These are phyloP conservation scores for Bombus impatiens DNA, from an alignment of 1,140 invertebrate species.

Conservation along the genomic window DNA sequence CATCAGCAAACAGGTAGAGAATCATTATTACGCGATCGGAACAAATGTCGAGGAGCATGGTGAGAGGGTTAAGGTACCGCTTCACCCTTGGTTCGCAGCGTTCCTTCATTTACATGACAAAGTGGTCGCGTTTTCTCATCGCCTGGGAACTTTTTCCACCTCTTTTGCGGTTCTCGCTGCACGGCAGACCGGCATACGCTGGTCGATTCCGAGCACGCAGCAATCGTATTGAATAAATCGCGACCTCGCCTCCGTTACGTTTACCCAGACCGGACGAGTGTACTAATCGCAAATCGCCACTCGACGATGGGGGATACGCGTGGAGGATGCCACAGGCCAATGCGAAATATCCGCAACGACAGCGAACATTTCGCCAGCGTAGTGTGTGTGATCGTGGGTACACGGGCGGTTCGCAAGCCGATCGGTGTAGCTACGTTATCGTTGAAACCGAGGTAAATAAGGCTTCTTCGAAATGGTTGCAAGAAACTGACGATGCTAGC, in stretches of 20 bases:
- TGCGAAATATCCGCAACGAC: neutral
- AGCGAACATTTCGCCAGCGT: too few relatives aligned
- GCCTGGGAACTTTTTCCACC: conserved; percentile 15
- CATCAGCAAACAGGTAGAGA: neutral
- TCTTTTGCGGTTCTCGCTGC: too few relatives aligned
- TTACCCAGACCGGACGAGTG: conserved; percentile 39
- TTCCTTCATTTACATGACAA: conserved; percentile 22
- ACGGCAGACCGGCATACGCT: too few relatives aligned
- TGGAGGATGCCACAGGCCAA: neutral
- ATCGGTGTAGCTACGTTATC: too few relatives aligned
- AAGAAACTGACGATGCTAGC: too few relatives aligned
- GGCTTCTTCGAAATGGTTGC: too few relatives aligned
- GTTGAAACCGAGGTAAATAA: too few relatives aligned
- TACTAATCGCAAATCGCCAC: conserved; percentile 53
- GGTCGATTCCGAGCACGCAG: neutral
- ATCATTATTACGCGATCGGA: neutral
- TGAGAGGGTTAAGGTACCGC: neutral
- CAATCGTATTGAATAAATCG: neutral
- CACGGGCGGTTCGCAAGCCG: too few relatives aligned
- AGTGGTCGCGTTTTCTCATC: neutral
- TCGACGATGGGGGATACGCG: conserved; percentile 38
- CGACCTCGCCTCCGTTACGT: conserved; percentile 35
- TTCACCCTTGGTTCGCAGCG: neutral
- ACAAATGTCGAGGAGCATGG: neutral
- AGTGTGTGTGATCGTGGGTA: too few relatives aligned